These are phyloP conservation scores for Sarcophaga carnaria DNA, from an alignment of 2,888 invertebrate species.

Conservation along the genomic window DNA sequence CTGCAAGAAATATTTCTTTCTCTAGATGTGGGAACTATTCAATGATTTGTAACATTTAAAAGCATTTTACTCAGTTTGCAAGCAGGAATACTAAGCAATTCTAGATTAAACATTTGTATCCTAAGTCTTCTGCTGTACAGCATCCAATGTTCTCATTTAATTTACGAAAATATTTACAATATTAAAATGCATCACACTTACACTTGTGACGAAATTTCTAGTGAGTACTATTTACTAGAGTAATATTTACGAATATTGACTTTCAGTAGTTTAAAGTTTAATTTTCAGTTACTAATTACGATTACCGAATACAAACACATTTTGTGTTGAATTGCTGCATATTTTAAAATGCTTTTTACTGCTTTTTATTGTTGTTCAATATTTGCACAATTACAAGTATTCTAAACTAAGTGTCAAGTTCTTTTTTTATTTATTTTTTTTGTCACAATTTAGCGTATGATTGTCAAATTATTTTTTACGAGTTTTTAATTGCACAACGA, in stretches of 20 bases:
- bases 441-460: conserved; percentile 54
- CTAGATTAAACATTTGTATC: no score
- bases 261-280: conserved; percentile 49
- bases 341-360: background rate
- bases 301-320: conserved; percentile 43
- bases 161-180: background rate
- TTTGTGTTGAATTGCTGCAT: conserved; percentile 9
- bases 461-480: conserved; percentile 36
- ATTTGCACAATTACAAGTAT: conserved; percentile 52
- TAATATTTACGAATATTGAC: background rate
- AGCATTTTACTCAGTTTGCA: no score
- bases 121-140: background rate
- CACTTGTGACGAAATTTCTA: background rate
- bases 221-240: background rate
- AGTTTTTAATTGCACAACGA: background rate
- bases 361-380: conserved; percentile 46
- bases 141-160: background rate
- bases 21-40: no score
- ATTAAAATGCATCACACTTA: background rate
- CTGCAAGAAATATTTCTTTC: no score
- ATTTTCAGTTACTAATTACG: conserved; percentile 32
- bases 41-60: no score
- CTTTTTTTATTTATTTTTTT: conserved; percentile 11
- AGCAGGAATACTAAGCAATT: no score
- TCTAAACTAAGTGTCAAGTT: conserved; percentile 20